A percentile compares a stretch with the other conserved stretches of the same genome.
Conservation (phyloP, 2,797 vertebrate genomes). For the Syngnathus rostellatus region DNA sequence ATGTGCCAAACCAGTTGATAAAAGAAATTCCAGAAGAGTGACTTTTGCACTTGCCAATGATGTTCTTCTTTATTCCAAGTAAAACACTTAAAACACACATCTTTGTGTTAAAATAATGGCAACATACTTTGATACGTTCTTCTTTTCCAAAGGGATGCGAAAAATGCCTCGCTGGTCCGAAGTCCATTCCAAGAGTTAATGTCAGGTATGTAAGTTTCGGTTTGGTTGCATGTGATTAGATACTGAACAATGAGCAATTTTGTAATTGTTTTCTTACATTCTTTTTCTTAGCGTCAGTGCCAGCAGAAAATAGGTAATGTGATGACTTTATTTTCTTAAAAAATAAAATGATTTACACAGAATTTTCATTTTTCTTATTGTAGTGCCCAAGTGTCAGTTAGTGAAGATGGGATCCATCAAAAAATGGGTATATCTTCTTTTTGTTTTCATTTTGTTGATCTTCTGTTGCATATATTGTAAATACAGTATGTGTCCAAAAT, state of each 20-base stretch:
- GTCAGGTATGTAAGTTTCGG: conserved; percentile 19
- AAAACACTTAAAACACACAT: conserved; percentile 11
- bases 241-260: not conserved
- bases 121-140: not conserved
- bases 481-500: conserved; percentile 10
- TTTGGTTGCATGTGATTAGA: not conserved
- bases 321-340: not conserved
- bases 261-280: conserved; percentile 10
- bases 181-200: conserved; percentile 53
- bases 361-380: not conserved
- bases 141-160: conserved; percentile 54
- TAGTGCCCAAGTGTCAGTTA: conserved; percentile 28
- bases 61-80: conserved; percentile 68
- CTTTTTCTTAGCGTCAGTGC: conserved; percentile 27
- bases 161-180: conserved; percentile 46
- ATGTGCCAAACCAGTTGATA: conserved; percentile 52
- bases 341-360: not conserved
- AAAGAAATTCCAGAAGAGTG: conserved; percentile 69
- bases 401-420: conserved; percentile 40
- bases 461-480: not conserved
- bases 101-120: not conserved
- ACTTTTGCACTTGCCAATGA: conserved; percentile 71
- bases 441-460: not conserved
- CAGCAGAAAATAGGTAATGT: conserved; percentile 49
- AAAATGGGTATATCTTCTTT: conserved; percentile 42